Evolutionary conservation across 1,140 invertebrate genomes (phyloP).

Genomic region (Nasonia longicornis): DNA sequence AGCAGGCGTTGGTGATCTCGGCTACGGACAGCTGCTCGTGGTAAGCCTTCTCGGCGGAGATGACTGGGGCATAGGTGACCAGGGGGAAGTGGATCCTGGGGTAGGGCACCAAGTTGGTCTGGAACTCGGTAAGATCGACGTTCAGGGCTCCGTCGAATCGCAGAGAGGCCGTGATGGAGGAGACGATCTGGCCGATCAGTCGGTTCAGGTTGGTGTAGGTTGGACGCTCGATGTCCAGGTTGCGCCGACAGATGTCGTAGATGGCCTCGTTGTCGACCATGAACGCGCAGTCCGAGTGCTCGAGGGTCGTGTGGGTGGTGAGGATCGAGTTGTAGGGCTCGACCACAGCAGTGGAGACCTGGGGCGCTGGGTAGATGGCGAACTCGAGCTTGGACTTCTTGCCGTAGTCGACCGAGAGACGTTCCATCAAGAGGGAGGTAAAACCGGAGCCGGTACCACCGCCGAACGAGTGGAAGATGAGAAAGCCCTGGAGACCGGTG

Average conservation of each 20-base stretch:
- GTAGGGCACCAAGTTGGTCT: conserved; percentile 85
- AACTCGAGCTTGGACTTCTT: conserved; percentile 85
- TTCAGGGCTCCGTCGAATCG: conserved; percentile 90
- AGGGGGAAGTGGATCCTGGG: conserved; percentile 77
- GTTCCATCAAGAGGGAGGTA: conserved; percentile 84
- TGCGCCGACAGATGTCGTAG: conserved; percentile 73
- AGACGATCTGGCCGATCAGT: conserved; percentile 85
- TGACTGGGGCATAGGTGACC: conserved; percentile 83
- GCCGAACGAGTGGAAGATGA: conserved; percentile 77
- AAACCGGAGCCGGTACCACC: conserved; percentile 82
- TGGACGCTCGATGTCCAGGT: conserved; percentile 77
- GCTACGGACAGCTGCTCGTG: conserved; percentile 79
- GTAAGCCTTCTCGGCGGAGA: conserved; percentile 82
- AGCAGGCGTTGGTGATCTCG: conserved; percentile 86
- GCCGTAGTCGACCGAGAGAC: conserved; percentile 77
- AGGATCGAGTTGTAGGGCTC: conserved; percentile 82
- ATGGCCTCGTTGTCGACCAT: conserved; percentile 93
- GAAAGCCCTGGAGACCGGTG: conserved; percentile 84
- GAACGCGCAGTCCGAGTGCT: conserved; percentile 86
- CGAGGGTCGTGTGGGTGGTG: conserved; percentile 81
- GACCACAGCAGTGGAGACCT: conserved; percentile 85
- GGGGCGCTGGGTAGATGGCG: conserved; percentile 86
- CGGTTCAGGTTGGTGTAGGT: conserved; percentile 85
- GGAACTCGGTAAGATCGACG: conserved; percentile 91
- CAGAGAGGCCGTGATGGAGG: conserved; percentile 87